A percentile compares a stretch with the other conserved stretches of the same genome.
Conservation (phyloP, 2,113 vertebrate genomes). For the Opisthocomus hoazin region DNA sequence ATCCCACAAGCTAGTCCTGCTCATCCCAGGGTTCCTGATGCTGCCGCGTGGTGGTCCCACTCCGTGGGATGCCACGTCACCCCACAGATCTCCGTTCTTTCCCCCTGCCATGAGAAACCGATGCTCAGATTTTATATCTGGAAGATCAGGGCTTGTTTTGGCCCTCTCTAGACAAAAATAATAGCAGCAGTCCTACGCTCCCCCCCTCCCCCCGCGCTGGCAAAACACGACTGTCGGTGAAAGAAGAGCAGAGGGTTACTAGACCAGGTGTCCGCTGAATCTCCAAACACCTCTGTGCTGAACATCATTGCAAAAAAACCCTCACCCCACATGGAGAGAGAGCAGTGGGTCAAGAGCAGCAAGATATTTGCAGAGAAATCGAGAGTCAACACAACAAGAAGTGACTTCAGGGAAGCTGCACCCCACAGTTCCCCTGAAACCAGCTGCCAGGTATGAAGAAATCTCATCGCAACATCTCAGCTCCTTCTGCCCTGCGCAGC, state of each 20-base stretch:
- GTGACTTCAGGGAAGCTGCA: neutral
- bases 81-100: neutral
- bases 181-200: accelerated
- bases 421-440: accelerated
- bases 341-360: neutral
- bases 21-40: accelerated
- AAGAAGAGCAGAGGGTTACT: neutral
- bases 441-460: neutral
- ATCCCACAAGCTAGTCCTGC: accelerated
- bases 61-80: neutral
- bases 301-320: neutral
- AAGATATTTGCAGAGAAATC: neutral
- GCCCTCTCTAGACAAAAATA: neutral
- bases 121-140: neutral
- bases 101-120: accelerated
- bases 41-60: neutral
- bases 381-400: neutral
- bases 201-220: neutral
- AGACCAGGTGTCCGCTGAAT: neutral
- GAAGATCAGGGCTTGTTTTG: neutral
- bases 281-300: neutral
- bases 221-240: neutral
- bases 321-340: neutral
- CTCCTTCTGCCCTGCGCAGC: neutral
- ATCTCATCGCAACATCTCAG: neutral